Evolutionary conservation across 2,113 vertebrate species (phyloP).

Genomic region (Brachyistius frenatus): DNA sequence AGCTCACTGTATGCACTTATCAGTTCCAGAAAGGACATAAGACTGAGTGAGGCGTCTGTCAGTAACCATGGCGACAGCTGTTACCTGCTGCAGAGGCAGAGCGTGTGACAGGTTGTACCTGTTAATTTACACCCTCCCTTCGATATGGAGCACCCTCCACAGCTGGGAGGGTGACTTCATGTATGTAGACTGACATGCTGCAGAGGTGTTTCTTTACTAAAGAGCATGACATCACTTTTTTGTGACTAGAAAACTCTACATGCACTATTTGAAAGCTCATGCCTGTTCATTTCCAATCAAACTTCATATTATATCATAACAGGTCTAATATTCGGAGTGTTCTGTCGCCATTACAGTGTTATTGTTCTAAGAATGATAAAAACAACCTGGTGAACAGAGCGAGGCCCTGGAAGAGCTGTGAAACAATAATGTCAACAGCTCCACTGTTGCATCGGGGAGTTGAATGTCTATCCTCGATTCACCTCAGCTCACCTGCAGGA

Average conservation of each 20-base stretch:
- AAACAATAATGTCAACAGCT: conserved; percentile 46
- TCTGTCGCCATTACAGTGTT: not conserved
- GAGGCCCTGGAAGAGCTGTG: conserved; percentile 40
- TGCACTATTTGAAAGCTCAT: too few relatives aligned
- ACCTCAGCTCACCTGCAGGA: conserved; percentile 64
- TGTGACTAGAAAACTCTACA: too few relatives aligned
- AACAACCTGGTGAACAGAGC: not conserved
- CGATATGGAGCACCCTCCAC: not conserved
- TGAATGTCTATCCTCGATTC: conserved; percentile 32
- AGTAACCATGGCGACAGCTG: conserved; percentile 2
- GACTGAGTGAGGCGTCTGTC: not conserved
- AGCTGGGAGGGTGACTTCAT: not conserved
- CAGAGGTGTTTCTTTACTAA: not conserved
- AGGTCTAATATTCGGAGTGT: not conserved
- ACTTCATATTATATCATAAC: not conserved
- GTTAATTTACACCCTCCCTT: not conserved
- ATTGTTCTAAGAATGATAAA: not conserved
- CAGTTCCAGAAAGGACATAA: not conserved
- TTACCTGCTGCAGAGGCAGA: not conserved
- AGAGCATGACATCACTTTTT: not conserved
- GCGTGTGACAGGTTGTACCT: not conserved
- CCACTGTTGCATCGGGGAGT: conserved; percentile 15
- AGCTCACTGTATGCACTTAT: not conserved
- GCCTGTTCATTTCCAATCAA: not conserved
- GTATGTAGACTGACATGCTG: not conserved